A percentile compares a stretch with the other conserved stretches of the same genome.
Evolutionary conservation across 2,797 vertebrate genomes (phyloP).

Genomic region (Cyclura pinguis): DNA sequence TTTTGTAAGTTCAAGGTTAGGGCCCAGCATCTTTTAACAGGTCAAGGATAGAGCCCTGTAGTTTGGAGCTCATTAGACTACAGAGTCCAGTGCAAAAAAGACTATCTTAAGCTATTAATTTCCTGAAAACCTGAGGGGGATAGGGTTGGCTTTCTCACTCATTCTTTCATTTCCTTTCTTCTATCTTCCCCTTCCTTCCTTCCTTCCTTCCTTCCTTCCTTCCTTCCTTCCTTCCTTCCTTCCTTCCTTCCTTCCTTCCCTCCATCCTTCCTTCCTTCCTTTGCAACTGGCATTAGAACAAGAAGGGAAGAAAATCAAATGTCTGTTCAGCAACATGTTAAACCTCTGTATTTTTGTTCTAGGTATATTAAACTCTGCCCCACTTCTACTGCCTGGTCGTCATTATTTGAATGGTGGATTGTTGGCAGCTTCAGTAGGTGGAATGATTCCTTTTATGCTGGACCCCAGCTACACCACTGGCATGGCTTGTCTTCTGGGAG

Average conservation of each 20-base stretch:
- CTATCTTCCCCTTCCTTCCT: no score
- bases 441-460: constrained; percentile 80
- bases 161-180: no score
- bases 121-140: not conserved
- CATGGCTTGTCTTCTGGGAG: constrained; percentile 79
- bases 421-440: constrained; percentile 79
- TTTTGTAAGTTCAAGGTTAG: not conserved
- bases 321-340: not conserved
- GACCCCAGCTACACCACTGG: constrained; percentile 78
- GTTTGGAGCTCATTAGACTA: not conserved
- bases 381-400: constrained; percentile 65
- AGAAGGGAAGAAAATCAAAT: not conserved
- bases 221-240: no score
- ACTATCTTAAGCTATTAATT: not conserved
- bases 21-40: not conserved
- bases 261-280: no score
- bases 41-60: not conserved
- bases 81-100: not conserved
- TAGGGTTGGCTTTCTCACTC: not conserved
- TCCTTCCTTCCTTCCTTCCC: no score
- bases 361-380: constrained; percentile 78
- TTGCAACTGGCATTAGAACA: no score
- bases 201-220: no score
- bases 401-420: constrained; percentile 79
- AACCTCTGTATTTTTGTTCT: not conserved